Conservation (phyloP, 2,888 invertebrate species). For the Eledona agricola region DNA sequence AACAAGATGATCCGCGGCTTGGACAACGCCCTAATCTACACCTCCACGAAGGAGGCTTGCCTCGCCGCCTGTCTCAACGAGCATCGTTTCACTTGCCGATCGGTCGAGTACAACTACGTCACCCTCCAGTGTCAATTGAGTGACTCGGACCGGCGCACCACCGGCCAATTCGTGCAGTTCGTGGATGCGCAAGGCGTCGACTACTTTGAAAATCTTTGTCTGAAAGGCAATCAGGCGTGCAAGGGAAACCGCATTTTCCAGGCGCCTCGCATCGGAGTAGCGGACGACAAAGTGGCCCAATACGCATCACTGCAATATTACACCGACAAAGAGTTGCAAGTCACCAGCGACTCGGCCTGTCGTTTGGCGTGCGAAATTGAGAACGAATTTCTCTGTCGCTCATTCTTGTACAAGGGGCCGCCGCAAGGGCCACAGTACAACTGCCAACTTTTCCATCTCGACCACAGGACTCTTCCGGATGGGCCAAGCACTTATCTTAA, state of each 20-base stretch:
- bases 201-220: constrained; percentile 90
- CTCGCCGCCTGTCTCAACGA: constrained; percentile 92
- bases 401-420: constrained; percentile 76
- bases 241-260: constrained; percentile 83
- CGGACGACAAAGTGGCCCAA: constrained; percentile 90
- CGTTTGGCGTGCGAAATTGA: constrained; percentile 91
- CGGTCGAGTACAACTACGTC: constrained; percentile 93
- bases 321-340: constrained; percentile 91
- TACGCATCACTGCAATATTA: constrained; percentile 93
- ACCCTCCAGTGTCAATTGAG: constrained; percentile 91
- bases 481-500: constrained; percentile 91
- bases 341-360: constrained; percentile 89
- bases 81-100: constrained; percentile 91
- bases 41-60: constrained; percentile 93
- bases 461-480: constrained; percentile 90
- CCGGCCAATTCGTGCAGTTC: constrained; percentile 87
- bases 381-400: constrained; percentile 90
- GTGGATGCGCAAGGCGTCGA: constrained; percentile 86
- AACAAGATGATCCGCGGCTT: constrained; percentile 90
- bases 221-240: constrained; percentile 85
- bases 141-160: constrained; percentile 88
- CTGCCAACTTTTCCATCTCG: constrained; percentile 90
- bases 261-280: constrained; percentile 86
- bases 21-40: constrained; percentile 92
- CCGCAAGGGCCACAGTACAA: constrained; percentile 82